Evolutionary conservation across 2,113 vertebrate genomes (phyloP), one percentile per base, ranked within the genome.

Genomic region (Rhabdornis inornatus): DNA sequence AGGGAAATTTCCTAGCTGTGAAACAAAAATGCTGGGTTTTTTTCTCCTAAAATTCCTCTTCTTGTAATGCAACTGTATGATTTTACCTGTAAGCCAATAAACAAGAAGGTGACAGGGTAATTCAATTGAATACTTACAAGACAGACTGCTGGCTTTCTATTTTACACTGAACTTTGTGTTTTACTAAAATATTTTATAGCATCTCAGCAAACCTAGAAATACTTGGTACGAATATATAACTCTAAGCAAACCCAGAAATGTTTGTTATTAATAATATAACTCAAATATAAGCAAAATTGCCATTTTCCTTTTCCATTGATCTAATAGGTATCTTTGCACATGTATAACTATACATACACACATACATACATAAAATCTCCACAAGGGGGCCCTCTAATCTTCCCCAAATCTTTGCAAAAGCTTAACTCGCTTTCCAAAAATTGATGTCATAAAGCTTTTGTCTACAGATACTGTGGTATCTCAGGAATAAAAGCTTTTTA

Each of bases 381-480:
- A 98, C 97, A 93, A 97, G 97, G 33, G 97, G 97, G 97, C 96
- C 64, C 96, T 97, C 92, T 61, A 90, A 95, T 78, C 96, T 89
- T 94, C 96, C 68, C 55, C 70, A 97, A 96, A 63, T 33, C 72
- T 37, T 6, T 3, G 8, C 42, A 15, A 71, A 74, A 39, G 15
- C 45, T 53, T 55, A 81, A 47, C 23, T 71, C 65, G 70, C 89
- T 96, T 92, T 87, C 82, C 52, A 78, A 88, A 95, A 91, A 89
- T 45, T 55, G 85, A 13, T 75, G 45, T 87, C 57, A 49, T 22
- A 39, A 81, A 60, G 72, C 14, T 79, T 85, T 81, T 45, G 27
- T 37, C 78, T n/a, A 40, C 35, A 47, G 39, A 85, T 68, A 72
- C 53, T 83, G 31, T 35, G 44, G 33, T 45, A 61, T 69, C 52